Conservation (phyloP, 2,797 vertebrate genomes). For the Brachyalestes nurse region DNA sequence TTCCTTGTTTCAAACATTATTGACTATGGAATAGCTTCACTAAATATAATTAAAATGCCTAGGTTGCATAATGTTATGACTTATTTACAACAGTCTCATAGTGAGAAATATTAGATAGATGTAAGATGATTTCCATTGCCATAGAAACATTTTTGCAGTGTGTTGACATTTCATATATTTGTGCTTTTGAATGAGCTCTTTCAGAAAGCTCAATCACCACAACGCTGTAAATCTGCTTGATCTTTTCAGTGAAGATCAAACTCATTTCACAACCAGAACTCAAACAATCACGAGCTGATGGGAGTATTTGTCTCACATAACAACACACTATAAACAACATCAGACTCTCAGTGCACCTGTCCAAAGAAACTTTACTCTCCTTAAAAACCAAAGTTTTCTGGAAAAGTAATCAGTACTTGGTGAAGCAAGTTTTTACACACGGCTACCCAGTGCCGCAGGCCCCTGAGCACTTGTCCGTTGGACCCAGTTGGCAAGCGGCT, state of each 20-base stretch:
- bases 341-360: not conserved
- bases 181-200: not conserved
- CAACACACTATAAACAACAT: slow-evolving; percentile 2
- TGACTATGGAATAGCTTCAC: not conserved
- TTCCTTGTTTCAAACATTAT: not conserved
- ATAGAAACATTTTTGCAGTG: not conserved
- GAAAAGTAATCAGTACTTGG: slow-evolving; percentile 18
- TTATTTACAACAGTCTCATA: not conserved
- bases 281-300: slow-evolving; percentile 4
- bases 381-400: not conserved
- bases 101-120: not conserved
- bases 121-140: not conserved
- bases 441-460: slow-evolving; percentile 3
- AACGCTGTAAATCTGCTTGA: slow-evolving; percentile 36
- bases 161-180: not conserved
- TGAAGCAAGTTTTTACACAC: not conserved
- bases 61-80: not conserved
- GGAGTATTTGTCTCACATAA: slow-evolving; percentile 1
- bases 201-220: slow-evolving; percentile 22
- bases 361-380: slow-evolving; percentile 2
- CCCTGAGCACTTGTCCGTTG: slow-evolving; percentile 17
- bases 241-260: slow-evolving; percentile 21
- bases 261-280: slow-evolving; percentile 13
- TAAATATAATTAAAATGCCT: not conserved
- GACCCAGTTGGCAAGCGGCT: slow-evolving; percentile 12